Conservation (phyloP, 2,797 vertebrate species). For the Myripristis jacobus region DNA sequence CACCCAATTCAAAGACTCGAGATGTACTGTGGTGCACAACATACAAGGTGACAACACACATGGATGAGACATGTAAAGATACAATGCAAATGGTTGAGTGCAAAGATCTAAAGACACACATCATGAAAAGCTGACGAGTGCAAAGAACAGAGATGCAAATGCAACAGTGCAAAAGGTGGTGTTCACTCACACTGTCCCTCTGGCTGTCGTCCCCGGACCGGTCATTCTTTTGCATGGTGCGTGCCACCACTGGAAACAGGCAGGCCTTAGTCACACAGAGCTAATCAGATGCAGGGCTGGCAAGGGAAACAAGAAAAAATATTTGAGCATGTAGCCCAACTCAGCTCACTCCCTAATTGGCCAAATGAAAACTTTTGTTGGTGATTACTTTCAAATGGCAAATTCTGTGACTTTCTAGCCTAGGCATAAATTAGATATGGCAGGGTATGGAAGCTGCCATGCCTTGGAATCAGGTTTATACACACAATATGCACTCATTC, state of each 20-base stretch:
- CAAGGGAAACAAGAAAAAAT: constrained; percentile 17
- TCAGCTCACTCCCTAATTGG: neutral
- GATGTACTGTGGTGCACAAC: neutral
- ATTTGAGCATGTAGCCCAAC: neutral
- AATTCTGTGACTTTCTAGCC: neutral
- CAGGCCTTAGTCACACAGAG: constrained; percentile 46
- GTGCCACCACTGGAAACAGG: constrained; percentile 62
- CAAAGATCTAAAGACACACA: neutral
- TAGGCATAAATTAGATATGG: too few relatives aligned
- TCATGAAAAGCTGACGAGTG: neutral
- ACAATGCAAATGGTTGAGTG: too few relatives aligned
- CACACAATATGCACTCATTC: too few relatives aligned
- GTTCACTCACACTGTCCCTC: constrained; percentile 70
- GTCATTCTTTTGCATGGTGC: constrained; percentile 81
- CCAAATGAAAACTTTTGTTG: neutral
- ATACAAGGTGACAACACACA: neutral
- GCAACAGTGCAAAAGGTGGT: neutral
- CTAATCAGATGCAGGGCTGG: constrained; percentile 17
- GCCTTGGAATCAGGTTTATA: too few relatives aligned
- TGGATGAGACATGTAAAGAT: too few relatives aligned
- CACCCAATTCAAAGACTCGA: neutral
- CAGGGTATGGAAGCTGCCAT: too few relatives aligned
- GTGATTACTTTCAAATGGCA: neutral
- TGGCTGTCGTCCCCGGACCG: constrained; percentile 72
- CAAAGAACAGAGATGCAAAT: neutral